phyloP scores from a whole-genome alignment of 2,888 invertebrate species.

The Hypselothyrea guttata region DNA sequence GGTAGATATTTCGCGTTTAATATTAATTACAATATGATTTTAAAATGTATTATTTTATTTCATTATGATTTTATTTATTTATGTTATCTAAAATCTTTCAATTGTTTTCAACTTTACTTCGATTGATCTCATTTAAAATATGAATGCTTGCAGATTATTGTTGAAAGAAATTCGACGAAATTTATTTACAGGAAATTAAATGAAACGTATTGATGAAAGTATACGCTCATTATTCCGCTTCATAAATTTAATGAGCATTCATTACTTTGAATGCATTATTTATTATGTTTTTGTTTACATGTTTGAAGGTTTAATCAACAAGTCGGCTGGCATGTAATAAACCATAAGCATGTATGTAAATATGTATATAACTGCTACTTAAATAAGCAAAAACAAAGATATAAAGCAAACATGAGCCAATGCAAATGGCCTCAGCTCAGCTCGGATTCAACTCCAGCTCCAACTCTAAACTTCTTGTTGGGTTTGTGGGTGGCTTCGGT shows the following conservation, averaged over 20 bases:
- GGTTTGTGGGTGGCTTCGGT: not conserved
- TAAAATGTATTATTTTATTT: no score
- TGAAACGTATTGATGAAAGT: no score
- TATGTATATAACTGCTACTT: conserved; percentile 44
- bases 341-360: conserved; percentile 14
- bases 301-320: conserved; percentile 41
- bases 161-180: no score
- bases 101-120: no score
- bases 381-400: conserved; percentile 62
- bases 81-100: no score
- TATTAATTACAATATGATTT: no score
- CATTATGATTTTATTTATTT: no score
- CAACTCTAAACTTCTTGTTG: conserved; percentile 1
- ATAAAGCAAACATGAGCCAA: conserved; percentile 62
- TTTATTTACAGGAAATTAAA: no score
- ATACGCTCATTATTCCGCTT: not conserved
- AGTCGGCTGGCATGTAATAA: conserved; percentile 12
- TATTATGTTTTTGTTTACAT: conserved; percentile 36
- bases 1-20: no score
- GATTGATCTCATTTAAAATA: no score
- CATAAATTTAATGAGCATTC: not conserved
- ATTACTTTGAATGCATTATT: conserved; percentile 24
- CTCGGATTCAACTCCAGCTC: conserved; percentile 20
- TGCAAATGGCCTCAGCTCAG: conserved; percentile 43
- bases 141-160: no score